Evolutionary conservation across 2,797 vertebrate genomes (phyloP).

Genomic region (Malurus leucopterus): DNA sequence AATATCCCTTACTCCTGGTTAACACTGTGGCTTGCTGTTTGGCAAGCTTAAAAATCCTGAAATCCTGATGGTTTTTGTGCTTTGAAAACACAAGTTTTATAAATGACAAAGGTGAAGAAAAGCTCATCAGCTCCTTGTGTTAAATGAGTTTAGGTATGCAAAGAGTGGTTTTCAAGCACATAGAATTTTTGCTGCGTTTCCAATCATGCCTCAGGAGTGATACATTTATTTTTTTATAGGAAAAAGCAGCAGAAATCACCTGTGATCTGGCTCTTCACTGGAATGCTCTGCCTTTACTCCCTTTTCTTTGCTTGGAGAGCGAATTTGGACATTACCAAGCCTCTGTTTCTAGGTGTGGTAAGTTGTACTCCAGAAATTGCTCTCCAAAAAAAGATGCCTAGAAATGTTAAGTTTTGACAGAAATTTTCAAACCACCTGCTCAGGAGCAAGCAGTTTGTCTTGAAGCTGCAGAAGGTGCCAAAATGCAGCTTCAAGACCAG

Average conservation of each 20-base stretch:
- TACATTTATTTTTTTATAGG: constrained; percentile 57
- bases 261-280: constrained; percentile 79
- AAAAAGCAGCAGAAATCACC: constrained; percentile 57
- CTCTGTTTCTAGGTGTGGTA: constrained; percentile 91
- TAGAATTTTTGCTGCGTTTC: not conserved
- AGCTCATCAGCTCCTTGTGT: not conserved
- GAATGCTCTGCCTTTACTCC: constrained; percentile 88
- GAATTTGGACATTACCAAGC: constrained; percentile 91
- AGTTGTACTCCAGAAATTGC: constrained; percentile 35
- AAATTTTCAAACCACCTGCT: not conserved
- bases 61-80: not conserved
- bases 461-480: not conserved
- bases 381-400: not conserved
- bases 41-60: not conserved
- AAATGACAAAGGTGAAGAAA: not conserved
- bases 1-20: not conserved
- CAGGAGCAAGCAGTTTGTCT: not conserved
- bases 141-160: not conserved
- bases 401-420: not conserved
- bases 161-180: not conserved
- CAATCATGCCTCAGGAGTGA: not conserved
- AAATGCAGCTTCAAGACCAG: not conserved
- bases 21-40: not conserved
- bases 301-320: constrained; percentile 96
- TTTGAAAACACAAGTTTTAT: not conserved